Base-by-base conservation (phyloP, 2,113 vertebrate genomes). In the Microtus oregoni region DNA sequence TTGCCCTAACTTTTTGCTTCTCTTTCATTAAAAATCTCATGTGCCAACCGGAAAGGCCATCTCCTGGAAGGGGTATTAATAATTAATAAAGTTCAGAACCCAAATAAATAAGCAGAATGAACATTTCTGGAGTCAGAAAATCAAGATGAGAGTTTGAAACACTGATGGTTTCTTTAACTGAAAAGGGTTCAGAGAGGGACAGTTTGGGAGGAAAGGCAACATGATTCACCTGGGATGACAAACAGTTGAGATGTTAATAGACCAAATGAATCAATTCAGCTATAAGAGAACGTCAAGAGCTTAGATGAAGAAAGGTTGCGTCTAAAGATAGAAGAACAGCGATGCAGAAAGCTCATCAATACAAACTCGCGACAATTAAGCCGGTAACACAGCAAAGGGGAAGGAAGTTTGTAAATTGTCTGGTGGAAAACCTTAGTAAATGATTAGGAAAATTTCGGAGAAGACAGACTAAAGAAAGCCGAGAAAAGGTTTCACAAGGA, bases 71-170 rank as follows among this genome's bases (percentile, higher is more conserved):
- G 30, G 15, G 2, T 81, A 73, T 28, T 6, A 13, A 85, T 44
- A 90, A 90, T 90, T 73, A 93, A 81, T 87, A 67, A 79, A 65
- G 55, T 13, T 75, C 30, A 75, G 65, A 11, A 93, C 73, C 10
- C 13, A 35, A 19, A 70, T 75, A 30, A 55, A 68, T 32, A 61
- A 32, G 67, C 32, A 38, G 2, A 13, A 41, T 41, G n/a, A 38
- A 14, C 35, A 10, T 68, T 91, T 93, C n/a, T 73, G 11, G 41
- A 65, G 35, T 77, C 7, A 55, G n/a, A 7, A 86, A 32, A 19
- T 79, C 26, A 50, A 75, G 47, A 0, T 87, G 22, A 44, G 44
- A 72, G 14, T n/a, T 79, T 93, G 24, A 24, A 86, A 68, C 32
- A 41, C 35, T 12, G 20, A 52, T 30, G 13, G 10, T n/a, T 87